Conservation (phyloP, 2,113 vertebrate genomes). For the Jacana jacana region DNA sequence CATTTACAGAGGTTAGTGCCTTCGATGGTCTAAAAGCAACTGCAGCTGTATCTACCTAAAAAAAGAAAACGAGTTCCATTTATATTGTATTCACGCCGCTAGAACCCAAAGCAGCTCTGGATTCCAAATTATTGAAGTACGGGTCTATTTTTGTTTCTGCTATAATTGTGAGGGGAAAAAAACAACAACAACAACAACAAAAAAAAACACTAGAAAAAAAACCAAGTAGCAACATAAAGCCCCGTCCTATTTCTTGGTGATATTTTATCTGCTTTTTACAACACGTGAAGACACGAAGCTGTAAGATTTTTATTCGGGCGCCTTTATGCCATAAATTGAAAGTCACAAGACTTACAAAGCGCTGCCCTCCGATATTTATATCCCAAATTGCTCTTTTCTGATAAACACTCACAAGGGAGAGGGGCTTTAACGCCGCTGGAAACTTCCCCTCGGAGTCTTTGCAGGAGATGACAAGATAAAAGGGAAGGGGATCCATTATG, state of each 20-base stretch:
- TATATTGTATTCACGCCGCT: constrained; percentile 17
- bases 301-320: background rate
- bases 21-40: constrained; percentile 34
- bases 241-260: background rate
- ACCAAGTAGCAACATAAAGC: background rate
- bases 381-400: background rate
- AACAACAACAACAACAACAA: no score
- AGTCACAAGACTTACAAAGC: background rate
- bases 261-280: background rate
- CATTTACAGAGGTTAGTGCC: constrained; percentile 33
- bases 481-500: background rate
- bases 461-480: background rate
- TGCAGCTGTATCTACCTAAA: constrained; percentile 62
- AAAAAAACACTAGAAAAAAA: no score
- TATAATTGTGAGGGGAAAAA: constrained; percentile 44
- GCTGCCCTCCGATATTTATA: background rate
- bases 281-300: background rate
- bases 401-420: background rate
- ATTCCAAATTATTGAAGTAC: constrained; percentile 50
- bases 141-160: constrained; percentile 36
- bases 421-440: background rate
- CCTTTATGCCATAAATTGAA: background rate
- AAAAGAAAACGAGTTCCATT: constrained; percentile 46
- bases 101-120: constrained; percentile 38
- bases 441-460: background rate